Conservation (phyloP, 2,888 invertebrate genomes). For the Thumatha senex region DNA sequence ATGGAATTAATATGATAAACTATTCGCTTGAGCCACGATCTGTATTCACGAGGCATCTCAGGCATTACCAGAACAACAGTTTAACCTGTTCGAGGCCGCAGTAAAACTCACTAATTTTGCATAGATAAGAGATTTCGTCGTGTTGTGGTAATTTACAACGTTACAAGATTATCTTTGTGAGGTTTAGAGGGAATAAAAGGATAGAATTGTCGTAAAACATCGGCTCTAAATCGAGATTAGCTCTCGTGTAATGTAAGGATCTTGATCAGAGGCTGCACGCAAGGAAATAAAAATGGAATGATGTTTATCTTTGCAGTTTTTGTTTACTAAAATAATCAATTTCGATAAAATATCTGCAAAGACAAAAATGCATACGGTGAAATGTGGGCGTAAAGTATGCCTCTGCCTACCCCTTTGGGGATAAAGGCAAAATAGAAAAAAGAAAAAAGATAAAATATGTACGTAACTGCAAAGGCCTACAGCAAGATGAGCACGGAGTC, state of each 20-base stretch:
- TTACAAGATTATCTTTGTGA: conserved; percentile 41
- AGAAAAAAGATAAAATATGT: too few relatives aligned
- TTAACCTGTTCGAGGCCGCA: conserved; percentile 36
- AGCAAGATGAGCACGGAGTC: too few relatives aligned
- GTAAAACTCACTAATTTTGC: conserved; percentile 51
- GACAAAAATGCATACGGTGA: too few relatives aligned
- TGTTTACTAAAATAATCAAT: neutral
- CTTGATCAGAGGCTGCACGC: conserved; percentile 19
- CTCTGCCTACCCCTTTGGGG: too few relatives aligned
- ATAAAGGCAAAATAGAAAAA: too few relatives aligned
- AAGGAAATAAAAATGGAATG: conserved; percentile 9
- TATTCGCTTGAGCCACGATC: conserved; percentile 21
- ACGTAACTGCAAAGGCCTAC: too few relatives aligned
- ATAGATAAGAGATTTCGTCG: conserved; percentile 49
- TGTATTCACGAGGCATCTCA: conserved; percentile 24
- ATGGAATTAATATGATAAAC: conserved; percentile 24
- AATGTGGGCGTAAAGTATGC: too few relatives aligned
- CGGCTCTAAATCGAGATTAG: conserved; percentile 8
- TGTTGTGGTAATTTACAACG: conserved; percentile 45
- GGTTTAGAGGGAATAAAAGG: conserved; percentile 34
- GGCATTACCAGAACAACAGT: conserved; percentile 31
- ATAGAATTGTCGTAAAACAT: conserved; percentile 17
- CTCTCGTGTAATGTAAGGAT: conserved; percentile 9
- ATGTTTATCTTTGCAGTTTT: neutral
- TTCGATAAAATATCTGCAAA: too few relatives aligned